Conservation (phyloP, 2,888 invertebrate species). For the Helleia helle region DNA sequence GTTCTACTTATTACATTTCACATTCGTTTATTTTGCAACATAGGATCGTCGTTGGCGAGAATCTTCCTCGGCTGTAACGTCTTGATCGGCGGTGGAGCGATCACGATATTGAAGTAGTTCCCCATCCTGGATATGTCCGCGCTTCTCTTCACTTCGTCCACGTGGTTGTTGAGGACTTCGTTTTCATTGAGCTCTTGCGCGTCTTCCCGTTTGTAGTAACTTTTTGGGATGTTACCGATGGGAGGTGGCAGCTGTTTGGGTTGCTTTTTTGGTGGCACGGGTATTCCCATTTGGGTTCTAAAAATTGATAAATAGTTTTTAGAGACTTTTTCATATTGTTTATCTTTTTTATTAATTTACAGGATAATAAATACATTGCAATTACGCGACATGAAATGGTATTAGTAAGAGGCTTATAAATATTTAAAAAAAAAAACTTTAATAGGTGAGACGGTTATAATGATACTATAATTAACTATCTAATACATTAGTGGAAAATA, state of each 20-base stretch:
- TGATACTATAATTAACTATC: no score
- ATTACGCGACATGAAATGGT: no score
- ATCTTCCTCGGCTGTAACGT: conserved; percentile 55
- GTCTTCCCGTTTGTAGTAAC: conserved; percentile 36
- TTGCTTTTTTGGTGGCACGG: conserved; percentile 41
- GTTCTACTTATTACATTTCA: no score
- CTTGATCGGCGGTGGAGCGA: conserved; percentile 62
- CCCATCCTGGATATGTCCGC: conserved; percentile 59
- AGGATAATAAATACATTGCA: conserved; percentile 25
- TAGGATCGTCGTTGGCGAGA: conserved; percentile 34
- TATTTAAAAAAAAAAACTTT: no score
- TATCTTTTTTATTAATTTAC: background rate
- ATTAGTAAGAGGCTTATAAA: no score
- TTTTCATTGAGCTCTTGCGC: conserved; percentile 30
- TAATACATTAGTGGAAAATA: no score
- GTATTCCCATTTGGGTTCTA: conserved; percentile 68
- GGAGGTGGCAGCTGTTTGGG: conserved; percentile 23
- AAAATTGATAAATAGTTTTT: no score
- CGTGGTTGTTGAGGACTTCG: conserved; percentile 29
- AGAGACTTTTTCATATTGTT: no score
- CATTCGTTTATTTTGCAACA: no score
- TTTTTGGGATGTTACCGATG: conserved; percentile 23
- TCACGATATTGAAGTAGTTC: conserved; percentile 65
- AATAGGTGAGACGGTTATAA: no score
- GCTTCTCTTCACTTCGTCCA: conserved; percentile 39